Conservation (phyloP, 2,888 invertebrate genomes). For the Machimus atricapillus region DNA sequence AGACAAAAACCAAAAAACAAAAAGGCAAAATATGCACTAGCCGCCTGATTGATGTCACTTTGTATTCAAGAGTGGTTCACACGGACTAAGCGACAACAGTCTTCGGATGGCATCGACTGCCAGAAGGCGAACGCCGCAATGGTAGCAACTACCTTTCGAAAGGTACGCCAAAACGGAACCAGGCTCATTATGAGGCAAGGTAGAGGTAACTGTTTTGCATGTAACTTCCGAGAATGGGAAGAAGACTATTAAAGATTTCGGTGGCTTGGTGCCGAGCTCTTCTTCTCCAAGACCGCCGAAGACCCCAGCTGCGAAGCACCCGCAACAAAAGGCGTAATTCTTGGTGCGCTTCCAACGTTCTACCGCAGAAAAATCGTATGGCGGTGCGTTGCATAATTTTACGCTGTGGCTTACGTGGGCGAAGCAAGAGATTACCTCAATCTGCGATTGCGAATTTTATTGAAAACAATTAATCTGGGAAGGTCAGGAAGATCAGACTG, state of each 20-base stretch:
- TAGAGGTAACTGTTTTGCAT: slow-evolving; percentile 41
- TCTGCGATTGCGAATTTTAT: not conserved
- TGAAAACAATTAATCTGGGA: not conserved
- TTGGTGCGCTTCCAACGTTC: not conserved
- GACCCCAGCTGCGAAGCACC: not conserved
- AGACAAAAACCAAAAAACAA: not conserved
- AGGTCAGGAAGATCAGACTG: not conserved
- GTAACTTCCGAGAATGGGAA: slow-evolving; percentile 42
- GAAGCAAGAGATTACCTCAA: not conserved
- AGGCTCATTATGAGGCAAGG: slow-evolving; percentile 20
- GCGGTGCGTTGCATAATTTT: slow-evolving; percentile 1
- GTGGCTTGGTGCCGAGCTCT: not conserved
- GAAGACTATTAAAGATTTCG: slow-evolving; percentile 21
- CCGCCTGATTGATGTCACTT: slow-evolving; percentile 44
- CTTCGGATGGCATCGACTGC: not conserved
- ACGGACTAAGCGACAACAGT: not conserved
- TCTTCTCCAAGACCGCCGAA: not conserved
- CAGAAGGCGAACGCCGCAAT: not conserved
- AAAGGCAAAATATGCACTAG: slow-evolving; percentile 1
- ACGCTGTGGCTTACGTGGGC: not conserved
- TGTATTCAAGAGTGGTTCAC: slow-evolving; percentile 45
- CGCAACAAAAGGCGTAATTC: not conserved
- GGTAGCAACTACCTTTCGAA: not conserved
- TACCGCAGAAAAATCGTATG: not conserved
- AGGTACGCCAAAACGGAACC: slow-evolving; percentile 26